Evolutionary conservation across 1,140 invertebrate species (phyloP), one percentile per base, ranked within the genome.

Genomic region (Muscidifurax raptorellus): DNA sequence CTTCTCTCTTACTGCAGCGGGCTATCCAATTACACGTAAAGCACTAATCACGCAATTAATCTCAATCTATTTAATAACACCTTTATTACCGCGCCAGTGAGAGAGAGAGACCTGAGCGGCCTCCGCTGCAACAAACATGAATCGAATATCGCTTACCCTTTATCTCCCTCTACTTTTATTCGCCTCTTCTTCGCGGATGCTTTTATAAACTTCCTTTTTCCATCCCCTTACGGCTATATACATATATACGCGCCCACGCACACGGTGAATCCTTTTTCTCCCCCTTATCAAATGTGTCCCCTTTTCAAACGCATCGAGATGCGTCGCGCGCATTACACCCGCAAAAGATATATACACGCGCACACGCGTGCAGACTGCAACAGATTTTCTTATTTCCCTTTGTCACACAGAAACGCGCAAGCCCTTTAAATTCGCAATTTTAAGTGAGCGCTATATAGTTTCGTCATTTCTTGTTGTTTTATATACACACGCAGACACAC

Each of bases 11-110:
- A 36, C 69, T 74, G 36, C 66, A 69, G 47, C 64, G 72, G 72
- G 64, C 79, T 82, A 85, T 82, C 84, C 84, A 85, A 85, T 85
- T 85, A 85, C 84, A 78, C 80, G 66, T 82, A 78, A 82, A 85
- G 80, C 87, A 91, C 89, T 91, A 91, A 92, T 92, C 90, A 90
- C 85, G 88, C 89, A 90, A 92, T 92, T 92, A 92, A 92, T 91
- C 91, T 92, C 89, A 90, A 92, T 92, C 90, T 90, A 90, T 91
- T 91, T 91, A 92, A 92, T 91, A 92, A 92, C 90, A 90, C 91
- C 89, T 91, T 90, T 89, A 92, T 92, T 91, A 92, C 87, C 86
- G 89, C 52, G 15, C 52, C 18, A 59, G 52, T n/a, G 52, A 59
- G 52, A n/a, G 52, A n/a, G 18, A n/a, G 52, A 22, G 52, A 59